Conservation (phyloP, 2,888 invertebrate genomes). For the Osmoderma eremita region DNA sequence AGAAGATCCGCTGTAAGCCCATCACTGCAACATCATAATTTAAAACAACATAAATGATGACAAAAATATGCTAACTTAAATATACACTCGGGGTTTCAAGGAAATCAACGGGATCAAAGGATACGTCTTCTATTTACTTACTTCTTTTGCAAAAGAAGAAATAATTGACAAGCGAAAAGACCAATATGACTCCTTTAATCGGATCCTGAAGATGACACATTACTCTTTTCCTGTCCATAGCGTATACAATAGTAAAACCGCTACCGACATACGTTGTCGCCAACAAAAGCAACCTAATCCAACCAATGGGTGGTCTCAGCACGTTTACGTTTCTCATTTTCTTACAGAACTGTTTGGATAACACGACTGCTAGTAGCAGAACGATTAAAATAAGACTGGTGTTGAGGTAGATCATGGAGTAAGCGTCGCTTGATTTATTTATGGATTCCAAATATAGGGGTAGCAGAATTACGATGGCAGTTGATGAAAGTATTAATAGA, state of each 20-base stretch:
- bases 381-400: conserved; percentile 53
- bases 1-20: conserved; percentile 69
- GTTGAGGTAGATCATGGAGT: conserved; percentile 57
- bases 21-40: conserved; percentile 62
- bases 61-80: neutral
- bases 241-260: conserved; percentile 65
- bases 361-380: conserved; percentile 53
- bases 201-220: conserved; percentile 72
- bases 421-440: conserved; percentile 58
- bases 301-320: conserved; percentile 60
- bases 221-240: conserved; percentile 67
- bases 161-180: conserved; percentile 69
- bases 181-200: conserved; percentile 68
- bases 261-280: conserved; percentile 63
- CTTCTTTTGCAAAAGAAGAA: conserved; percentile 71
- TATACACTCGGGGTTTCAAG: neutral
- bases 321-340: conserved; percentile 54
- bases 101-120: neutral
- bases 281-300: conserved; percentile 61
- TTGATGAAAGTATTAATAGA: conserved; percentile 64
- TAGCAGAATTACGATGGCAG: conserved; percentile 65
- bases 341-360: conserved; percentile 54
- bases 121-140: conserved; percentile 57
- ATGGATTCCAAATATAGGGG: conserved; percentile 66
- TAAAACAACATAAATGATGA: conserved; percentile 30